phyloP scores from a whole-genome alignment of 2,113 vertebrate genomes.

The Leptobrachium ailaonicum region DNA sequence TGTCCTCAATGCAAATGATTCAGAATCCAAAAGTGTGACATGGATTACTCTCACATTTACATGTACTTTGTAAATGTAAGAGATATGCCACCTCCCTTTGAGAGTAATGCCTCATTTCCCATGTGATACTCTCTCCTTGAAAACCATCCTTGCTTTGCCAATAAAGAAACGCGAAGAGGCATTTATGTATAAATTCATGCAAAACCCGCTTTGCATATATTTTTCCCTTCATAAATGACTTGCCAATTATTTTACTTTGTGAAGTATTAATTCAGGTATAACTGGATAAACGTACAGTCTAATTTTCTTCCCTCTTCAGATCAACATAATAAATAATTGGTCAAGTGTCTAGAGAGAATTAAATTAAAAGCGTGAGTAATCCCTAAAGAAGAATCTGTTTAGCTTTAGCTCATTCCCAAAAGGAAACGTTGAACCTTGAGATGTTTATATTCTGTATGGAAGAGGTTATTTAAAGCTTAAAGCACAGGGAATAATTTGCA shows the following conservation, averaged over 20 bases:
- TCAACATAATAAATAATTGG: conserved; percentile 44
- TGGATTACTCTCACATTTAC: background rate
- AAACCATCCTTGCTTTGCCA: background rate
- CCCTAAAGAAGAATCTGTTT: conserved; percentile 36
- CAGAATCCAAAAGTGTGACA: no score
- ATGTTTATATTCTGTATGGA: conserved; percentile 29
- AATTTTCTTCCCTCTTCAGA: conserved; percentile 43
- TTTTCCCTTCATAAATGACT: background rate
- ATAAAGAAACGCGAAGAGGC: background rate
- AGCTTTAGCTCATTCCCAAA: conserved; percentile 43
- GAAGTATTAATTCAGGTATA: background rate
- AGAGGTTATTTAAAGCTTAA: conserved; percentile 48
- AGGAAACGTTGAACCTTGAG: conserved; percentile 48
- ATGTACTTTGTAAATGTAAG: background rate
- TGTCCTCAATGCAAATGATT: no score
- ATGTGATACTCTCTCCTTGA: background rate
- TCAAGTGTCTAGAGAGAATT: conserved; percentile 45
- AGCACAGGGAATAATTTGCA: conserved; percentile 43
- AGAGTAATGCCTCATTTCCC: background rate
- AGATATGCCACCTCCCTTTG: background rate
- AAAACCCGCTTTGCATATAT: no score
- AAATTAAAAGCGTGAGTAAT: conserved; percentile 47
- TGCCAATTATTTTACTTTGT: background rate
- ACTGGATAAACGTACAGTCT: background rate
- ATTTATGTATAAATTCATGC: no score